phyloP scores from a whole-genome alignment of 2,888 invertebrate species.

The Dasysyrphus tricinctus region DNA sequence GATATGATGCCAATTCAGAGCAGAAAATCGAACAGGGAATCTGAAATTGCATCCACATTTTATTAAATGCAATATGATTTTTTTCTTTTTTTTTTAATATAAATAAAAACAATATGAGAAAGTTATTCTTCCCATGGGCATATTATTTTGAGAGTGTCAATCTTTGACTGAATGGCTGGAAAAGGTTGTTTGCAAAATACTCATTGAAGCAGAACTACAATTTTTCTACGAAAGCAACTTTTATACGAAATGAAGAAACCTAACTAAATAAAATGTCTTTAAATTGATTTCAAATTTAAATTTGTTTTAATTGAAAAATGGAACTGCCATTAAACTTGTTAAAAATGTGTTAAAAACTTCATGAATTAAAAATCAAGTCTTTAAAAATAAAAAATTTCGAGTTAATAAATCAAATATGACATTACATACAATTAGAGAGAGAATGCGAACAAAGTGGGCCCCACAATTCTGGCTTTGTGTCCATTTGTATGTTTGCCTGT shows the following conservation, averaged over 20 bases:
- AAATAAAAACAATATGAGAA: conserved; percentile 22
- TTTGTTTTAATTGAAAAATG: too few species aligned
- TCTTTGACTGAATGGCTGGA: conserved; percentile 38
- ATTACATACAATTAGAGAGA: too few species aligned
- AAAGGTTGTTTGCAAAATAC: neutral
- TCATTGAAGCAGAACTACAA: neutral
- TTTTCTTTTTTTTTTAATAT: conserved; percentile 2
- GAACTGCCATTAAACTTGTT: too few species aligned
- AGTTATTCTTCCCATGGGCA: conserved; percentile 22
- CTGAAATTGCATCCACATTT: conserved; percentile 64
- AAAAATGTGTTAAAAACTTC: too few species aligned
- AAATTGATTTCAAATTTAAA: too few species aligned
- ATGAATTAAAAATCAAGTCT: too few species aligned
- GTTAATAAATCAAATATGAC: too few species aligned
- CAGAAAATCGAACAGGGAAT: conserved; percentile 53
- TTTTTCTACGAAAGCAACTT: neutral
- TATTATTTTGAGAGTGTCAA: conserved; percentile 54
- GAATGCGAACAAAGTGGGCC: too few species aligned
- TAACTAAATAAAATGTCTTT: neutral
- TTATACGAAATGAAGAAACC: neutral
- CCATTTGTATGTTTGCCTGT: too few species aligned
- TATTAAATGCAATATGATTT: conserved; percentile 51
- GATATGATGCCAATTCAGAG: conserved; percentile 36
- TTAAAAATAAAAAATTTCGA: too few species aligned
- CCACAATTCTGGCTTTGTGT: too few species aligned